Evolutionary conservation across 2,113 vertebrate species (phyloP), one percentile per base, ranked within the genome.

Genomic region (Misgurnus anguillicaudatus): DNA sequence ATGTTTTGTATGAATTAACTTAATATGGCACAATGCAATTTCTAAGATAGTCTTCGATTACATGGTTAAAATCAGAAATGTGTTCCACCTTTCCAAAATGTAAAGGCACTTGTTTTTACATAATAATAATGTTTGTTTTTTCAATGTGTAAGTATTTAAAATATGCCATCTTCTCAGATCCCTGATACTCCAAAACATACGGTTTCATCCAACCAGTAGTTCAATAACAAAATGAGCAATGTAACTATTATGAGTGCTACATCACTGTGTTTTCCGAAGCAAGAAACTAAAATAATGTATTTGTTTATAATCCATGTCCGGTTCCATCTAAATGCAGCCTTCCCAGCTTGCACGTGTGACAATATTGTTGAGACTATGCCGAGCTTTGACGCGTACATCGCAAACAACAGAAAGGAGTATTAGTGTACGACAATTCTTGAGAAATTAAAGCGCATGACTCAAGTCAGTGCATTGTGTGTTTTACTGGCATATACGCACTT

Each of bases 271-370:
- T 73, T 78, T 55, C 67, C 66, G 4, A 47, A 6, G 10, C 42
- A 36, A 48, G 36, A 80, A 70, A 78, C 60, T 66, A 47, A 62
- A 65, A 7, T 17, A n/a, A 58, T 8, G 0, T 42, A 11, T 82
- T 78, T 82, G 75, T 78, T 53, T 78, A 72, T 14, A 82, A 77
- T 17, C 51, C 21, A 31, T 14, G n/a, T 74, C 75, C 80, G 62
- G n/a, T 48, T 53, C 5, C 42, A 31, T 19, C 81, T 55, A 68
- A 77, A 75, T 68, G 69, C 13, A 55, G 69, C 53, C 60, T 74
- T 61, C 31, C 51, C 69, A 74, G 76, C 68, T 19, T 66, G 31
- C 60, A 21, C 68, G 66, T 65, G 36, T 21, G 41, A 58, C 16
- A 9, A 24, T 68, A 55, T 75, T 79, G 80, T 73, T 78, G 76